A percentile compares a stretch with the other conserved stretches of the same genome.
Evolutionary conservation across 2,113 vertebrate species (phyloP).

Genomic region (Emydocephalus ijimae): DNA sequence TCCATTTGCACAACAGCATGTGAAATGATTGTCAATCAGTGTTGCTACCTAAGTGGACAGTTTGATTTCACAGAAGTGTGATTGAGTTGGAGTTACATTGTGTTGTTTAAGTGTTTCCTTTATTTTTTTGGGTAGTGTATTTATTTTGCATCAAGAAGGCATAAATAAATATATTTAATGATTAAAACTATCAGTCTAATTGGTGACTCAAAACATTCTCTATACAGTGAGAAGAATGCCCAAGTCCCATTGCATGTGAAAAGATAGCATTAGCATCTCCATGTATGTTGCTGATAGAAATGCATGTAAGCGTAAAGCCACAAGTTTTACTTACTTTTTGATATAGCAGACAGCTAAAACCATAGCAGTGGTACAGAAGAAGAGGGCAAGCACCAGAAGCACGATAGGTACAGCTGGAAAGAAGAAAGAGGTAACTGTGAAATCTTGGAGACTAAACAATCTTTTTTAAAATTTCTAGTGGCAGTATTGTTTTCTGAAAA

Average conservation of each 20-base stretch:
- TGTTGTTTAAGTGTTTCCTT: no score
- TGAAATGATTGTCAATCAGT: no score
- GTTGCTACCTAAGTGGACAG: no score
- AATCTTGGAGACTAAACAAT: background rate
- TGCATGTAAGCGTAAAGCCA: background rate
- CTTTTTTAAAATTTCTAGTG: background rate
- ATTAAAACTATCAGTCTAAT: background rate
- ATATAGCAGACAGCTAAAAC: conserved; percentile 74
- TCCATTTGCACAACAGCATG: no score
- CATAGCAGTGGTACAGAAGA: conserved; percentile 71
- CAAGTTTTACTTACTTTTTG: conserved; percentile 72
- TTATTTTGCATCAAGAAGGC: background rate
- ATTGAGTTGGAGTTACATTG: no score
- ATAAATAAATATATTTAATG: background rate
- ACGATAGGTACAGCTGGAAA: conserved; percentile 70
- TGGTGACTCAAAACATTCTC: background rate
- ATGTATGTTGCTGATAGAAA: background rate
- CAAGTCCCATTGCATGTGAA: background rate
- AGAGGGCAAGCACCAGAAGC: conserved; percentile 75
- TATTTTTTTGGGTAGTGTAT: no score
- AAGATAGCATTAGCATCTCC: no score
- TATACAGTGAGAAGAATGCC: background rate
- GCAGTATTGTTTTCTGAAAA: background rate
- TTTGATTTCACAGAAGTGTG: no score
- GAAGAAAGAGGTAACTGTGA: background rate